Evolutionary conservation across 2,888 invertebrate genomes (phyloP).

Genomic region (Augiades crinisus): DNA sequence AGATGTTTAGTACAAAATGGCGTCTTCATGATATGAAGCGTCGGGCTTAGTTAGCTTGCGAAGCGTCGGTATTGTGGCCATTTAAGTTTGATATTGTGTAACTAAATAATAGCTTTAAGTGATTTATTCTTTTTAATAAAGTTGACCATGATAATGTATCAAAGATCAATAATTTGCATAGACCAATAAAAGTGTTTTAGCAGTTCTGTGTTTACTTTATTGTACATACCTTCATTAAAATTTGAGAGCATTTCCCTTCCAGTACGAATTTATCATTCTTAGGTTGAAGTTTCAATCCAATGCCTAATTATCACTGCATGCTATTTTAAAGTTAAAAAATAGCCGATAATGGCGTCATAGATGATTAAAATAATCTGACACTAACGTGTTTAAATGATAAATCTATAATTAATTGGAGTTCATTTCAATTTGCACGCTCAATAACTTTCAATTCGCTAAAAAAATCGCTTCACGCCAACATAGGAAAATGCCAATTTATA

Average conservation of each 20-base stretch:
- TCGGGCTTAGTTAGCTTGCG: constrained; percentile 54
- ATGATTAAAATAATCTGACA: too few species aligned
- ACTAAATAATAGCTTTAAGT: constrained; percentile 59
- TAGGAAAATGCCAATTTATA: constrained; percentile 17
- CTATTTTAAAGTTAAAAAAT: too few species aligned
- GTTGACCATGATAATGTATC: constrained; percentile 64
- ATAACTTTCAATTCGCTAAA: not conserved
- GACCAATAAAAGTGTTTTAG: constrained; percentile 78
- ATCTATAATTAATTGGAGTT: too few species aligned
- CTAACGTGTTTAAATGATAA: too few species aligned
- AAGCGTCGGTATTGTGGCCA: constrained; percentile 70
- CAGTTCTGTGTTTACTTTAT: constrained; percentile 33
- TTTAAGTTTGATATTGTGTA: constrained; percentile 68
- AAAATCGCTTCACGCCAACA: constrained; percentile 1
- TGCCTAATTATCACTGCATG: too few species aligned
- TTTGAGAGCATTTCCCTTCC: too few species aligned
- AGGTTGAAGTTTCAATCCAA: too few species aligned
- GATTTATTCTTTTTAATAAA: constrained; percentile 61
- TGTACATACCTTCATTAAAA: not conserved
- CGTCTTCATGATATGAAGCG: constrained; percentile 52
- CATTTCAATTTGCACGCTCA: not conserved
- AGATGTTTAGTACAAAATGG: constrained; percentile 67
- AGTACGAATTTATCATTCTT: too few species aligned
- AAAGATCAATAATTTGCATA: constrained; percentile 65
- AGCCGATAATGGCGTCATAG: too few species aligned